These are phyloP conservation scores for Alitta virens DNA, from an alignment of 2,888 invertebrate genomes.

Conservation along the genomic window DNA sequence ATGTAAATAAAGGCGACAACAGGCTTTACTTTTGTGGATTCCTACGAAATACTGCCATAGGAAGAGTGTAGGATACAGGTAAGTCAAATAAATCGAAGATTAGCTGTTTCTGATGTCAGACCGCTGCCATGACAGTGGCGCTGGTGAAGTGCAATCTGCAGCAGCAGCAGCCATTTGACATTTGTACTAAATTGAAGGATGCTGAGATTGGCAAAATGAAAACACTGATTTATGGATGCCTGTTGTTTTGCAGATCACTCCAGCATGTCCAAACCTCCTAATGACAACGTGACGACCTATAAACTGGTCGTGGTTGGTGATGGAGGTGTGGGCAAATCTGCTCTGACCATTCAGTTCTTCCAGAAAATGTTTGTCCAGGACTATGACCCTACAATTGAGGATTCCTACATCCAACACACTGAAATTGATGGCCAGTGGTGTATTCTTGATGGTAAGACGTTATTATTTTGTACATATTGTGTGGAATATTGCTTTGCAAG, in stretches of 20 bases:
- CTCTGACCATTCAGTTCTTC: slow-evolving; percentile 90
- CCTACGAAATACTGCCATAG: too few species aligned
- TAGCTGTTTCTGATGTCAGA: too few species aligned
- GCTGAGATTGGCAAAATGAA: neutral
- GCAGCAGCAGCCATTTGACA: neutral
- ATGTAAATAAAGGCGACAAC: too few species aligned
- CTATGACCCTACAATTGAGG: slow-evolving; percentile 94
- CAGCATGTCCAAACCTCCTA: slow-evolving; percentile 28
- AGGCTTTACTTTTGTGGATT: too few species aligned
- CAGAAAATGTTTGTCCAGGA: slow-evolving; percentile 92
- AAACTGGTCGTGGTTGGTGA: slow-evolving; percentile 92
- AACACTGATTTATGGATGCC: neutral
- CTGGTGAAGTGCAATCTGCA: neutral
- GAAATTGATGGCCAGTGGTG: slow-evolving; percentile 92
- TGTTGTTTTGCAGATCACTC: neutral
- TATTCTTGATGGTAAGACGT: slow-evolving; percentile 74
- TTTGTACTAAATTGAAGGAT: neutral
- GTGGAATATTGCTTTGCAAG: neutral
- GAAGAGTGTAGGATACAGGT: too few species aligned
- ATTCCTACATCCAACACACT: slow-evolving; percentile 90
- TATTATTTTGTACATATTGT: neutral
- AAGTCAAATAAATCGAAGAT: too few species aligned
- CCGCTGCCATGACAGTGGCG: too few species aligned
- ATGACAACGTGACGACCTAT: slow-evolving; percentile 63
- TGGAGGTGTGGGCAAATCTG: slow-evolving; percentile 92